Conservation (phyloP, 2,888 invertebrate genomes). For the Dimorphilus gyrociliatus region DNA sequence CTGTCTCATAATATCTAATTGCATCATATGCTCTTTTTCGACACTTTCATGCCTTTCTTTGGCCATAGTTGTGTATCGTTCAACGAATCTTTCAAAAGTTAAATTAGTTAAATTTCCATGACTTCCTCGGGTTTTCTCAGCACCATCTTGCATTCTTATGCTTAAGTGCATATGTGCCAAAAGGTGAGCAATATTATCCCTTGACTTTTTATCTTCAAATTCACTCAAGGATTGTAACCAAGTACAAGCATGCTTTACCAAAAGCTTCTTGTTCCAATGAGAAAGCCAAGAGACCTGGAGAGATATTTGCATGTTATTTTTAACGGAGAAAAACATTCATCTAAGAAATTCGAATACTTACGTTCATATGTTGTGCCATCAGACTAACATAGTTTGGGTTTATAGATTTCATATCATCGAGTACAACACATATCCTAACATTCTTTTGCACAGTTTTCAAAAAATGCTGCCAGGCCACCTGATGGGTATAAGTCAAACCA, state of each 20-base stretch:
- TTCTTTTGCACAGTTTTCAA: slow-evolving; percentile 32
- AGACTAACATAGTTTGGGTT: no score
- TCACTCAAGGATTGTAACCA: neutral
- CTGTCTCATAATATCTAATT: slow-evolving; percentile 21
- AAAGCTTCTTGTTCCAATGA: slow-evolving; percentile 30
- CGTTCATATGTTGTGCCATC: no score
- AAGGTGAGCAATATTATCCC: slow-evolving; percentile 36
- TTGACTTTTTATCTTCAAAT: no score
- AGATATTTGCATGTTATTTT: no score
- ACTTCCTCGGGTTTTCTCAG: slow-evolving; percentile 23
- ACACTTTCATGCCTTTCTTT: slow-evolving; percentile 18
- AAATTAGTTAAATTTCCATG: slow-evolving; percentile 33
- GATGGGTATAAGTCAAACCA: slow-evolving; percentile 32
- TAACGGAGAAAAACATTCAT: no score
- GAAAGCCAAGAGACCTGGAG: no score
- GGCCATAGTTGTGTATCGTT: slow-evolving; percentile 30
- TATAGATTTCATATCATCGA: no score
- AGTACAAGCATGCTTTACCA: slow-evolving; percentile 28
- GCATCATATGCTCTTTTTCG: slow-evolving; percentile 16
- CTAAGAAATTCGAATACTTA: no score
- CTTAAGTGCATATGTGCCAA: slow-evolving; percentile 36
- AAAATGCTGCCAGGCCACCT: slow-evolving; percentile 38
- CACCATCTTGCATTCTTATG: slow-evolving; percentile 29
- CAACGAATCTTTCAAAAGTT: slow-evolving; percentile 34
- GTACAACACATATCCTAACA: slow-evolving; percentile 33